A percentile compares a stretch with the other conserved stretches of the same genome.
phyloP scores from a whole-genome alignment of 1,140 invertebrate genomes.

The Macrotrachela quadricornifera region DNA sequence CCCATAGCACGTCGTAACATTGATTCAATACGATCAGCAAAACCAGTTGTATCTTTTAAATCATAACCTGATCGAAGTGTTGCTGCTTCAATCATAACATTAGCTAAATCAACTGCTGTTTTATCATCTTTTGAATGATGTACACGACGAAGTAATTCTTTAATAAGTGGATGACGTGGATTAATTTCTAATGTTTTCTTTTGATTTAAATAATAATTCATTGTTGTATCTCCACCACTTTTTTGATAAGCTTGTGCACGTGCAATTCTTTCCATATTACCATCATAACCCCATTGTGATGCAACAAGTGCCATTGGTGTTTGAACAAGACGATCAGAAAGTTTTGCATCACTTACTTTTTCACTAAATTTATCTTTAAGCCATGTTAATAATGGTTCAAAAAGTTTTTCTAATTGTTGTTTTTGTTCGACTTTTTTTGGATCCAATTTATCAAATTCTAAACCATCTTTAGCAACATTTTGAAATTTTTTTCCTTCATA shows the following conservation, averaged over 20 bases:
- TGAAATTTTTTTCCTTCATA: conserved; percentile 99
- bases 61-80: conserved; percentile 72
- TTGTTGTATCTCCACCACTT: conserved; percentile 65
- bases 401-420: conserved; percentile 34
- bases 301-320: conserved; percentile 93
- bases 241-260: conserved; percentile 91
- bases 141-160: conserved; percentile 62
- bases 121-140: conserved; percentile 46
- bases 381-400: conserved; percentile 77
- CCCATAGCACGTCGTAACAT: conserved; percentile 48
- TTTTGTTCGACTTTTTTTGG: conserved; percentile 56
- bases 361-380: conserved; percentile 66
- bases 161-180: conserved; percentile 80
- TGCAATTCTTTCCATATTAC: conserved; percentile 93
- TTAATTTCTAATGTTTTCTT: conserved; percentile 96
- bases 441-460: conserved; percentile 56
- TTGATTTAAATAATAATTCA: conserved; percentile 67
- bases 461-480: conserved; percentile 94
- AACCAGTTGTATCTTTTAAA: conserved; percentile 59
- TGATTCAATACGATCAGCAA: conserved; percentile 63
- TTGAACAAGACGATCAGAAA: conserved; percentile 68
- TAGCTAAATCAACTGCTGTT: conserved; percentile 60
- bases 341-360: conserved; percentile 52
- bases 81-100: conserved; percentile 70
- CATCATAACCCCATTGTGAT: conserved; percentile 81